Base-by-base conservation (phyloP, 1,140 invertebrate species). In the Drosophila bocqueti region DNA sequence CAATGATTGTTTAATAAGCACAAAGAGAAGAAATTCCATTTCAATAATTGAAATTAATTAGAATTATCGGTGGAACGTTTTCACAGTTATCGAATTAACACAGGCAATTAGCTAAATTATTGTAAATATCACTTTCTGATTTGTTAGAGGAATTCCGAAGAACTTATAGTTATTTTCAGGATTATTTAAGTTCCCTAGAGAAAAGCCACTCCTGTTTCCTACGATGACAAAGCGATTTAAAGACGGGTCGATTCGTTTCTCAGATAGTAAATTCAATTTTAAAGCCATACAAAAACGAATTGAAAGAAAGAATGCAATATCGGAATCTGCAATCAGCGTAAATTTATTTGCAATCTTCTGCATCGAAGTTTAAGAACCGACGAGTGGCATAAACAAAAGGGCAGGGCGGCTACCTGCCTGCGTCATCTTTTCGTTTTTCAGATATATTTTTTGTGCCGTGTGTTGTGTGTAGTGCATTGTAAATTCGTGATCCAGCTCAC, bases 321-420 rank as follows among this genome's bases (percentile, higher is more conserved):
- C 45, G 63, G 36, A 40, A 68, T 67, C 40, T 29, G 64, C 55
- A 47, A 42, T 40, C 50, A 52, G 76, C 68, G 73, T 75, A 83
- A 83, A 82, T 82, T 83, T 71, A 82, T 82, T 83, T 79, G 75
- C 80, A 71, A 64, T 63, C 76, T 49, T 29, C 26, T 42, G 71
- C 59, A 46, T 50, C 38, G 21, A 49, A 66, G 61, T 47, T 66
- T 49, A 49, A 38, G 65, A 68, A 16, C 45, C 29, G 54, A 40
- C 9, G 36, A 57, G 61, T 68, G 65, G 43, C 38, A 69, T 71
- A 47, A 72, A 73, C 67, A 49, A 50, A 73, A 73, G 68, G 21
- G 21, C 31, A 29, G 55, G 26, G 54, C 54, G 54, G 54, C 54
- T 57, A 26, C 54, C 63, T 61, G 10, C 63, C 54, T 47, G 57